A percentile compares a stretch with the other conserved stretches of the same genome.
Conservation (phyloP, 2,113 vertebrate species). For the Danio rerio region GRCz12tu NC_133196.1:4578501-4579000, state of each 20-base stretch:
- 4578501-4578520: slow-evolving; percentile 98
- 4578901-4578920: slow-evolving; percentile 98
- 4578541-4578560: slow-evolving; percentile 99
- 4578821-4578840: too few species aligned
- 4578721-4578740: too few species aligned
- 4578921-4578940: slow-evolving; percentile 99
- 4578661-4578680: too few species aligned
- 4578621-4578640: slow-evolving; percentile 97
- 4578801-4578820: too few species aligned
- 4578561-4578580: slow-evolving; percentile 98
- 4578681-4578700: too few species aligned
- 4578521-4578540: slow-evolving; percentile 97
- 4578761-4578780: too few species aligned
- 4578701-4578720: too few species aligned
- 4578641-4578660: slow-evolving; percentile 87
- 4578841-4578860: too few species aligned
- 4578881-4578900: slow-evolving; percentile 66
- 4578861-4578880: not conserved
- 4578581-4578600: slow-evolving; percentile 93
- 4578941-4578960: slow-evolving; percentile 94
- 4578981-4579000: slow-evolving; percentile 93
- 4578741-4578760: too few species aligned
- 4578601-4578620: slow-evolving; percentile 95
- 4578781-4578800: too few species aligned
- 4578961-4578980: slow-evolving; percentile 94